A percentile compares a stretch with the other conserved stretches of the same genome.
Evolutionary conservation across 53 echinoderm and acorn worm genomes (phyloP).

Genomic region (Echinometra lucunter): DNA sequence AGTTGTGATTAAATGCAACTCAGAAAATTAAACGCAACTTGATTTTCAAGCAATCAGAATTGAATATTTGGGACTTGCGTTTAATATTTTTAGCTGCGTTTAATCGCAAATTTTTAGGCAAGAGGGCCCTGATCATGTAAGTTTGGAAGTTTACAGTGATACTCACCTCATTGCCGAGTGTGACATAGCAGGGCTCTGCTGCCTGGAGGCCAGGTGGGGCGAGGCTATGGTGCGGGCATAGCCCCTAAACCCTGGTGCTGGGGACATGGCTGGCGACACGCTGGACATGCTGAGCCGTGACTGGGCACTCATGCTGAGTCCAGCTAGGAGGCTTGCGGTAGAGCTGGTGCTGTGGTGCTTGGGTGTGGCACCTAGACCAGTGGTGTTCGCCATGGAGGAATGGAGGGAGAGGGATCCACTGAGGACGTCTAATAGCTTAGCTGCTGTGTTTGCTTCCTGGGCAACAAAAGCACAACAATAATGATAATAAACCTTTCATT

Average conservation of each 20-base stretch:
- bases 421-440: conserved; percentile 78
- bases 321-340: conserved; percentile 81
- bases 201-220: conserved; percentile 79
- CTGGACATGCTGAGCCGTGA: conserved; percentile 90
- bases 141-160: too few species aligned
- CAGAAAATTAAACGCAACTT: too few species aligned
- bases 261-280: conserved; percentile 73
- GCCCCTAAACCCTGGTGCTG: conserved; percentile 75
- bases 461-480: neutral
- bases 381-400: conserved; percentile 61
- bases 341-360: conserved; percentile 78
- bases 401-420: conserved; percentile 68
- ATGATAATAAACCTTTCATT: too few species aligned
- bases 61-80: too few species aligned
- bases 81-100: too few species aligned
- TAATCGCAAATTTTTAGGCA: too few species aligned
- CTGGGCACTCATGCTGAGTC: conserved; percentile 91
- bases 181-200: conserved; percentile 85
- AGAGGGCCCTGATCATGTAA: too few species aligned
- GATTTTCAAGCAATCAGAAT: too few species aligned
- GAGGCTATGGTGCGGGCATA: conserved; percentile 80
- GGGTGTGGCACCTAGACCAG: conserved; percentile 77
- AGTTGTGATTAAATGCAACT: too few species aligned
- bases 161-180: conserved; percentile 78
- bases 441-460: conserved; percentile 75